Percentiles rank a stretch among this genome's conserved stretches.
Evolutionary conservation across 2,888 invertebrate species (phyloP).

Genomic region (Rhagonycha lutea): DNA sequence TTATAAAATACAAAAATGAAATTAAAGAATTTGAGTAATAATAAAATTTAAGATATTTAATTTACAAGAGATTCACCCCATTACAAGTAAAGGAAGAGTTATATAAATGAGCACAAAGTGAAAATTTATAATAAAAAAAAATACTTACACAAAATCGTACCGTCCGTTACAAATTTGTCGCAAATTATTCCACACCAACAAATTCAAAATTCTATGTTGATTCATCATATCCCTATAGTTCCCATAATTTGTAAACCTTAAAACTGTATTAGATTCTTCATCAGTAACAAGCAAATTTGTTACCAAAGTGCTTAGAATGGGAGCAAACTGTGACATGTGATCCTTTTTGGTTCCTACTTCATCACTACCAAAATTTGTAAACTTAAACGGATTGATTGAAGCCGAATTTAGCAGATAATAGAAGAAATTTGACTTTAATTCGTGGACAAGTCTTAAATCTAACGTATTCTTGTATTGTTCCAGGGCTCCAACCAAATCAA

Average conservation of each 20-base stretch:
- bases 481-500: conserved; percentile 40
- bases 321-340: conserved; percentile 10
- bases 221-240: conserved; percentile 57
- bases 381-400: conserved; percentile 33
- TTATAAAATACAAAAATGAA: too few species aligned
- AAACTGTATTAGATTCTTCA: conserved; percentile 39
- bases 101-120: not conserved
- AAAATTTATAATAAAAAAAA: not conserved
- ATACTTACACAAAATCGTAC: conserved; percentile 49
- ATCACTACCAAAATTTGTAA: conserved; percentile 20
- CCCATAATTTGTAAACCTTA: conserved; percentile 56
- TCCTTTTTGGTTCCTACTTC: not conserved
- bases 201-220: conserved; percentile 58
- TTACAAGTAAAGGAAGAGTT: too few species aligned
- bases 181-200: conserved; percentile 66
- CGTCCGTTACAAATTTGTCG: conserved; percentile 57
- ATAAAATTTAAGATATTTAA: too few species aligned
- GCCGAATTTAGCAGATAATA: conserved; percentile 42
- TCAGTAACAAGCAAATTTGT: conserved; percentile 38
- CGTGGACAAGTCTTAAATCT: conserved; percentile 42
- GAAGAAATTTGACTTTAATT: conserved; percentile 42
- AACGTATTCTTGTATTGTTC: conserved; percentile 35
- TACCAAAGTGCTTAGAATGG: conserved; percentile 29
- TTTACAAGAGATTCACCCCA: too few species aligned
- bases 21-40: too few species aligned